phyloP scores from a whole-genome alignment of 2,113 vertebrate species.

The Eulemur rufifrons region DNA sequence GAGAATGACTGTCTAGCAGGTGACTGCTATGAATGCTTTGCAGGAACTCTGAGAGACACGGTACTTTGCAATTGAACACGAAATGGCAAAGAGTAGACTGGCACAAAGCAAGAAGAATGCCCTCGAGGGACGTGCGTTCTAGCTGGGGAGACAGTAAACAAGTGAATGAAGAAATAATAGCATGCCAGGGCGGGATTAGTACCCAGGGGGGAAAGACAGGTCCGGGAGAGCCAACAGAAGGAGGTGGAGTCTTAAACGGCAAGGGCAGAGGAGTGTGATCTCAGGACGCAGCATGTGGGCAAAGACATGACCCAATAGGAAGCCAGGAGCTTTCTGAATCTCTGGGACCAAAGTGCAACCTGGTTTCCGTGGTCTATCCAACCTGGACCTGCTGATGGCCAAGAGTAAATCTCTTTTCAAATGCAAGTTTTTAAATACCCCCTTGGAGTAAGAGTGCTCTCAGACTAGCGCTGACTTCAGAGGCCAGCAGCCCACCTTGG shows the following conservation, averaged over 20 bases:
- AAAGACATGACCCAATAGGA: not conserved
- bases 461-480: constrained; percentile 72
- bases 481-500: constrained; percentile 68
- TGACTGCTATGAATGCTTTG: not conserved
- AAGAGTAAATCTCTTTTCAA: constrained; percentile 48
- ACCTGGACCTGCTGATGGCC: not conserved
- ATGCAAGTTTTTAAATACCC: constrained; percentile 57
- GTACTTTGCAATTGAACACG: not conserved
- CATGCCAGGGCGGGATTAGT: not conserved
- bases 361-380: not conserved
- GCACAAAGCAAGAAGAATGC: no score
- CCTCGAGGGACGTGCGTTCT: fast-evolving
- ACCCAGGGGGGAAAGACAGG: not conserved
- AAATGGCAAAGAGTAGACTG: no score
- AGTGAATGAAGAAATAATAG: not conserved
- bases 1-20: not conserved
- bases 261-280: not conserved
- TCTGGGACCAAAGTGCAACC: not conserved
- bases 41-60: not conserved
- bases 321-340: not conserved
- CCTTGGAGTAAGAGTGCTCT: constrained; percentile 43
- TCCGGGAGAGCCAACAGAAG: not conserved
- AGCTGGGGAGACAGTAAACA: not conserved
- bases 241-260: not conserved
- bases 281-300: not conserved